Evolutionary conservation across 2,113 vertebrate species (phyloP).

Genomic region (Strigops habroptila): DNA sequence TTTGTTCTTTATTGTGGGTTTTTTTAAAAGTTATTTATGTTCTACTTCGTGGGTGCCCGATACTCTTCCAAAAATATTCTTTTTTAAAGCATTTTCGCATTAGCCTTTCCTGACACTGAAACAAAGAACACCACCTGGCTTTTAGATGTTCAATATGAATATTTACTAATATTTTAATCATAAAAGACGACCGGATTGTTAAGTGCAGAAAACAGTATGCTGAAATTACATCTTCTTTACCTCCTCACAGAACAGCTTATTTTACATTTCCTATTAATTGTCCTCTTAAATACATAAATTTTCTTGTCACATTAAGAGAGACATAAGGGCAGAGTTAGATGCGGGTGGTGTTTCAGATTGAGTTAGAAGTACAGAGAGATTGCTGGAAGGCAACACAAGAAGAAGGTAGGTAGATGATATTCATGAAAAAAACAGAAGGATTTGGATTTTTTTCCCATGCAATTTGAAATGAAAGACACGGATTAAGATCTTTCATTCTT

Average conservation of each 20-base stretch:
- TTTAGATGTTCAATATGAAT: background rate
- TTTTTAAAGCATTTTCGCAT: background rate
- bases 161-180: background rate
- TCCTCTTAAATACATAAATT: background rate
- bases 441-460: background rate
- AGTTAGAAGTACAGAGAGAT: background rate
- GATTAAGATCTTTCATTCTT: constrained; percentile 53
- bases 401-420: background rate
- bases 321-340: background rate
- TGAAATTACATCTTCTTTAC: background rate
- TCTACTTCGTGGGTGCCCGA: background rate
- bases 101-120: background rate
- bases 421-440: constrained; percentile 22
- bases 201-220: background rate
- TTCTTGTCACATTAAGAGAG: background rate
- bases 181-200: background rate
- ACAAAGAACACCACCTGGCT: background rate
- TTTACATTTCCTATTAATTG: background rate
- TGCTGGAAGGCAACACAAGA: constrained; percentile 21
- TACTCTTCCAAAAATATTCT: background rate
- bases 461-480: constrained; percentile 46
- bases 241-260: background rate
- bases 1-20: background rate
- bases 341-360: background rate
- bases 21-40: background rate